Evolutionary conservation across 2,797 vertebrate species (phyloP).

Genomic region (Cheirogaleus major): DNA sequence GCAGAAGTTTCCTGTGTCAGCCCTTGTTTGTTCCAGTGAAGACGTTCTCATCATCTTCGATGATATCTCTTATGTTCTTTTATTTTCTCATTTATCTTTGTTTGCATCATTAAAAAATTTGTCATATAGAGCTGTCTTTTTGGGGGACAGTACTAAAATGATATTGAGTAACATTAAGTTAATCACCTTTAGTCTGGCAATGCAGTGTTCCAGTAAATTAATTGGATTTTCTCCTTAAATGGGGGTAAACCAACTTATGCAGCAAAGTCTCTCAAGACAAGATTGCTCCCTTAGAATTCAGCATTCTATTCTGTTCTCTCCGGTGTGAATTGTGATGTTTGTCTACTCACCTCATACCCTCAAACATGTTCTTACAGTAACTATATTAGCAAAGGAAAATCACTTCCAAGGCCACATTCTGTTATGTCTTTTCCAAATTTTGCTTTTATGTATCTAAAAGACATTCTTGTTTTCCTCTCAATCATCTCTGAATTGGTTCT

Average conservation of each 20-base stretch:
- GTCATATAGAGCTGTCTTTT: not conserved
- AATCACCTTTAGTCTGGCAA: not conserved
- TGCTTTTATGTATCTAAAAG: not conserved
- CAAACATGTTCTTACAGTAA: not conserved
- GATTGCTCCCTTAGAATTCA: not conserved
- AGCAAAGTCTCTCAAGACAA: constrained; percentile 10
- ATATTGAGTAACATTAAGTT: not conserved
- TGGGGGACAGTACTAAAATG: not conserved
- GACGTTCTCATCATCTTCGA: not conserved
- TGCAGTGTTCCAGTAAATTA: not conserved
- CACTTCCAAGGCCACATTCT: not conserved
- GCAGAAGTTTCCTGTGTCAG: not conserved
- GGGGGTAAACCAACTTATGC: not conserved
- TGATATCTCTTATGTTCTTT: not conserved
- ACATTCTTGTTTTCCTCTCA: not conserved
- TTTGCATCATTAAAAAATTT: not conserved
- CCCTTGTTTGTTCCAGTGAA: not conserved
- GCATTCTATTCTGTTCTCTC: not conserved
- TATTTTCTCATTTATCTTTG: not conserved
- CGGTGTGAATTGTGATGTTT: not conserved
- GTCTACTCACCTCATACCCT: not conserved
- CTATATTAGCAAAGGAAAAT: not conserved
- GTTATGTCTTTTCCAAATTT: not conserved
- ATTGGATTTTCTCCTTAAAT: constrained; percentile 34
- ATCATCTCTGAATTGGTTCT: not conserved